Base-by-base conservation (phyloP, 2,797 vertebrate genomes). In the Psittacula derbiana region DNA sequence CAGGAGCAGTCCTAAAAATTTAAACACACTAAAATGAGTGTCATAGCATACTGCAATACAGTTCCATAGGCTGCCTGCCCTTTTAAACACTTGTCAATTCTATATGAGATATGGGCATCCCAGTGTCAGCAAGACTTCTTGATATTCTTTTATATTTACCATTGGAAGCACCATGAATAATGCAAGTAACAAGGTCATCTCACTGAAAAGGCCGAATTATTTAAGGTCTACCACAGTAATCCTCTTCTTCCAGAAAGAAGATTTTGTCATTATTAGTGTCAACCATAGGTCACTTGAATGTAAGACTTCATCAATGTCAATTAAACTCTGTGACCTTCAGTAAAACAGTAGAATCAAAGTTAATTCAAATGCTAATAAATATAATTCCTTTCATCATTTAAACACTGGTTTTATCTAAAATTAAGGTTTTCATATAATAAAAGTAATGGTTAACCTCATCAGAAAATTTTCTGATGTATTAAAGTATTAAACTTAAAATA, bases 271-370 rank as follows among this genome's bases (percentile, higher is more conserved):
- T 95, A 92, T 90, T 88, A 88, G 65, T 80, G 94, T 96, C 93
- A 95, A 12, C 41, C 38, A 47, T 79, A 75, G 89, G 86, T 95
- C 92, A 82, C 65, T 72, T 92, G 75, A 94, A 92, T 92, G 70
- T 75, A 93, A 92, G 82, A 31, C 89, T 93, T 95, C 92, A 92
- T 94, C 93, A 90, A 93, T 92, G 88, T 88, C 80, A 94, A 95
- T 97, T 96, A 97, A 97, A 96, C 96, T 87, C 50, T 44, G 23
- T 75, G 94, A 95, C 95, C 95, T 93, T 91, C 72, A 38, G 58
- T 67, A 87, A 95, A 96, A 86, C 19, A 85, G 52, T 40, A 73
- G 46, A 95, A 88, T 93, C 67, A 93, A 91, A 95, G 82, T 60
- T 87, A 93, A 91, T 92, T 85, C 85, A 87, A 84, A 71, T 73